phyloP scores from a whole-genome alignment of 2,888 invertebrate species.

The Plebejus anna region DNA sequence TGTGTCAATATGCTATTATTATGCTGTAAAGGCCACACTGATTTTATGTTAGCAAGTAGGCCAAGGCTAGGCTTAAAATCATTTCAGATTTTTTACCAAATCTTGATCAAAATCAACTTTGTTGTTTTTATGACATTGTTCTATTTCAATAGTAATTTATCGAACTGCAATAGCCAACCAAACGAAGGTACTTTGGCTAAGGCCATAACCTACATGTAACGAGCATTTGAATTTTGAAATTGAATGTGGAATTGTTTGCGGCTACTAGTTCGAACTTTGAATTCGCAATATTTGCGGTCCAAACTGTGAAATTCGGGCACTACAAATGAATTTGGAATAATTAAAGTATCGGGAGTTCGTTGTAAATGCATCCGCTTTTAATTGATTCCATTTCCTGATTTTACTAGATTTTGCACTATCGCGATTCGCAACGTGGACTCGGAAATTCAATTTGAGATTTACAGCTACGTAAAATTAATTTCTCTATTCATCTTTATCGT shows the following conservation, averaged over 20 bases:
- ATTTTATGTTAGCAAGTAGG: not conserved
- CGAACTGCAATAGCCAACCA: too few relatives aligned
- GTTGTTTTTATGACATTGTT: too few relatives aligned
- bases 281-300: not conserved
- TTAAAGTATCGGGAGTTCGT: not conserved
- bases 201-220: not conserved
- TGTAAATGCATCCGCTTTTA: not conserved
- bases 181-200: too few relatives aligned
- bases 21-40: constrained; percentile 2
- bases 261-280: not conserved
- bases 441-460: not conserved
- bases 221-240: not conserved
- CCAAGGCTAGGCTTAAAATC: not conserved
- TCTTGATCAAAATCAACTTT: not conserved
- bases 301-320: not conserved
- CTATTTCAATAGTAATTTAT: too few relatives aligned
- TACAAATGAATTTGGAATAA: not conserved
- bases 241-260: not conserved
- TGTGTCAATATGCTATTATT: not conserved
- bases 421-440: not conserved
- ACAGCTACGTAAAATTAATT: too few relatives aligned
- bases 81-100: not conserved
- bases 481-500: too few relatives aligned
- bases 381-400: not conserved
- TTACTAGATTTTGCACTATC: not conserved